These are phyloP conservation scores for Euura lappo DNA, from an alignment of 1,140 invertebrate species.

Conservation along the genomic window DNA sequence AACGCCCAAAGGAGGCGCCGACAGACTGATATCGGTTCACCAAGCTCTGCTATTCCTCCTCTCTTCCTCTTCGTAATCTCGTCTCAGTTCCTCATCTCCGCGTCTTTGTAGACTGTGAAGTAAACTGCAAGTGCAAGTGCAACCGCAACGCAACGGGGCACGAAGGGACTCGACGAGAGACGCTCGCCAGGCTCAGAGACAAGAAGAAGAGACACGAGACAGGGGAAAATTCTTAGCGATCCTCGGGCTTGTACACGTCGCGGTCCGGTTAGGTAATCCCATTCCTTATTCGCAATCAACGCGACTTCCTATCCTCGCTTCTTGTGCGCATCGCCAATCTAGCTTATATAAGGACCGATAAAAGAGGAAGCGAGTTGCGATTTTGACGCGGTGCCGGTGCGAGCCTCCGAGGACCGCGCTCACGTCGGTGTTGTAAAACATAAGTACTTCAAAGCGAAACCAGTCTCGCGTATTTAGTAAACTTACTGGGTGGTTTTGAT, in stretches of 20 bases:
- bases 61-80: background rate
- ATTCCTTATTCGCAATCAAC: slow-evolving; percentile 1
- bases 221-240: slow-evolving; percentile 20
- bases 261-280: background rate
- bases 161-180: slow-evolving; percentile 31
- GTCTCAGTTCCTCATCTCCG: background rate
- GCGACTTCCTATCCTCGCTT: slow-evolving; percentile 35
- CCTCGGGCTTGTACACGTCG: background rate
- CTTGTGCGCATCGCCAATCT: slow-evolving; percentile 34
- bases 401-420: too few relatives aligned
- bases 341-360: slow-evolving; percentile 38
- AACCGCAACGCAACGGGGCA: background rate
- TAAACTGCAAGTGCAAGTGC: too few relatives aligned
- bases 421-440: background rate
- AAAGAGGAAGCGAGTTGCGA: slow-evolving; percentile 22
- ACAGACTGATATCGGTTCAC: slow-evolving; percentile 41
- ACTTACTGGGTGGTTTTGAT: background rate
- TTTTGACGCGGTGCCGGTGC: too few relatives aligned
- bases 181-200: slow-evolving; percentile 29
- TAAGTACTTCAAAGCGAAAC: background rate
- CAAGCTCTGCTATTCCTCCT: slow-evolving; percentile 20
- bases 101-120: too few relatives aligned
- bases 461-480: slow-evolving; percentile 7
- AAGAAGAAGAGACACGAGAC: background rate
- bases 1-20: slow-evolving; percentile 35